phyloP scores from a whole-genome alignment of 2,797 vertebrate species.

The Sus cebifrons region DNA sequence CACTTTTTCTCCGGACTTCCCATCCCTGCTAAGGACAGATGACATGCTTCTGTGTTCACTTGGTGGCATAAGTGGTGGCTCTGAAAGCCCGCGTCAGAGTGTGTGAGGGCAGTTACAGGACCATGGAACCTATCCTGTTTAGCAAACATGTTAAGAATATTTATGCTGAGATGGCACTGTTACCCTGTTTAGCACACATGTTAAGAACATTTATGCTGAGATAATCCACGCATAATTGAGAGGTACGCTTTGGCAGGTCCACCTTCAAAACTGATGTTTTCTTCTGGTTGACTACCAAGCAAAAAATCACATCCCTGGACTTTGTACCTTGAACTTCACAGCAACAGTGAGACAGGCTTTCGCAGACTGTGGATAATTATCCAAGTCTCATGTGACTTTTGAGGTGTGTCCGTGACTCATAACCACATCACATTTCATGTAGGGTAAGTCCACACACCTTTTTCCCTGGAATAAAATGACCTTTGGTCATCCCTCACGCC shows the following conservation, averaged over 20 bases:
- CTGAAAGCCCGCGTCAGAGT: conserved; percentile 67
- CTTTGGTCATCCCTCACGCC: background rate
- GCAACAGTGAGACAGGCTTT: background rate
- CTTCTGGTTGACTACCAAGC: conserved; percentile 47
- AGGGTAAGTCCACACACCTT: background rate
- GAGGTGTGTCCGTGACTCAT: background rate
- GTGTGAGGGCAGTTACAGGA: conserved; percentile 45
- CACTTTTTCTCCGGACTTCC: conserved; percentile 57
- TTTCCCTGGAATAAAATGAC: background rate
- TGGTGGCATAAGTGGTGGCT: conserved; percentile 45
- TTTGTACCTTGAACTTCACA: conserved; percentile 5
- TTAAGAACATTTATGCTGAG: conserved; percentile 80
- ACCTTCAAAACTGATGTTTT: conserved; percentile 72
- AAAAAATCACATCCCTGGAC: conserved; percentile 37
- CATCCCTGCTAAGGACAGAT: conserved; percentile 69
- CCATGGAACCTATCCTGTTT: conserved; percentile 87
- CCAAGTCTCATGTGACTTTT: background rate
- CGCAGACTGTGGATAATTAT: background rate
- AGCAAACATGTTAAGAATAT: conserved; percentile 86
- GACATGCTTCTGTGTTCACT: conserved; percentile 50
- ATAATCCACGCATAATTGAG: conserved; percentile 78
- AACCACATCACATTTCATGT: conserved; percentile 13
- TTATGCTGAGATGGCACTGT: conserved; percentile 82
- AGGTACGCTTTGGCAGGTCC: conserved; percentile 80
- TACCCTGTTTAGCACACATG: conserved; percentile 87